Conservation (phyloP, 2,888 invertebrate species). For the Plebejus argus region DNA sequence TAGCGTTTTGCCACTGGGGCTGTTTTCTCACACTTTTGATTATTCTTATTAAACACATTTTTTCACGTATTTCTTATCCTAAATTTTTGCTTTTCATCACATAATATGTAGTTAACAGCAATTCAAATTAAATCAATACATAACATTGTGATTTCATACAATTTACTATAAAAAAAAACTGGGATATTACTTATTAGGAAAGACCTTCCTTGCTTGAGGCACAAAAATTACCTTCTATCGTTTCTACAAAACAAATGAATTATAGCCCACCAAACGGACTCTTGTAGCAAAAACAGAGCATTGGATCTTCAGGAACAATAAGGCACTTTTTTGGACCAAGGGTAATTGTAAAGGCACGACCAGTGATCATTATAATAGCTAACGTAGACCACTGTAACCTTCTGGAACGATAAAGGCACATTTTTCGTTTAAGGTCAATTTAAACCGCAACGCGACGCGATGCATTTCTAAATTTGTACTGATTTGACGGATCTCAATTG, state of each 20-base stretch:
- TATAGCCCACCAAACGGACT: not conserved
- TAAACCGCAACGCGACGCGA: too few species aligned
- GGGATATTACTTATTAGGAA: not conserved
- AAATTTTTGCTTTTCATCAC: not conserved
- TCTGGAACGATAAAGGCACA: not conserved
- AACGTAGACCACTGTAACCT: not conserved
- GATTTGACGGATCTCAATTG: too few species aligned
- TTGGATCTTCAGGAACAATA: not conserved
- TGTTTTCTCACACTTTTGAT: not conserved
- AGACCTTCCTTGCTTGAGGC: not conserved
- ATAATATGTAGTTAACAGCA: not conserved
- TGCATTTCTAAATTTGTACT: too few species aligned
- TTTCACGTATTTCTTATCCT: not conserved
- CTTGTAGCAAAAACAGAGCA: not conserved
- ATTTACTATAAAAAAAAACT: not conserved
- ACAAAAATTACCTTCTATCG: not conserved
- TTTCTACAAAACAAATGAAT: not conserved
- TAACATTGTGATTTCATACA: not conserved
- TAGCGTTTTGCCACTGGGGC: too few species aligned
- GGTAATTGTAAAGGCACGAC: too few species aligned
- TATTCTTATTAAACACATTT: not conserved
- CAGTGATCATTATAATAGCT: too few species aligned
- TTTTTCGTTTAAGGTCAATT: not conserved
- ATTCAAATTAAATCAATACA: not conserved
- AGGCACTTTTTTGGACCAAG: not conserved